phyloP scores from a whole-genome alignment of 2,888 invertebrate genomes.

The Dexiosoma caninum region DNA sequence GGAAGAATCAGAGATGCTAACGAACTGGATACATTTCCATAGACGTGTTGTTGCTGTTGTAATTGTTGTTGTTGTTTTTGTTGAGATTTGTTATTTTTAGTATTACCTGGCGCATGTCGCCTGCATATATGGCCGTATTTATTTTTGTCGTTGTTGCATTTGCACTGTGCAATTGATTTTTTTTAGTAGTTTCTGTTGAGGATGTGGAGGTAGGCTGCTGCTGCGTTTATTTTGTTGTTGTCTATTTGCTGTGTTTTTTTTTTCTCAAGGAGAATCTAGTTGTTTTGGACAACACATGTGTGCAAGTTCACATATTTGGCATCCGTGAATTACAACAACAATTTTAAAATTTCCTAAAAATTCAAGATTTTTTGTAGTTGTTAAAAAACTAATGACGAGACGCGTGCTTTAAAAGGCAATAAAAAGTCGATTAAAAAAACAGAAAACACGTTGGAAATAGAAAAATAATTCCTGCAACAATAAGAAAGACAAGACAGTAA shows the following conservation, averaged over 20 bases:
- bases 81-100: conserved; percentile 34
- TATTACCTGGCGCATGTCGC: conserved; percentile 62
- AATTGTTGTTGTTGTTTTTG: background rate
- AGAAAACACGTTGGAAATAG: conserved; percentile 14
- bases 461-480: conserved; percentile 22
- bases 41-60: conserved; percentile 7
- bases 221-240: conserved; percentile 3
- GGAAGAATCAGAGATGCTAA: background rate
- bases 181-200: conserved; percentile 3
- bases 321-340: conserved; percentile 46
- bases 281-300: conserved; percentile 51
- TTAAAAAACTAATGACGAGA: conserved; percentile 16
- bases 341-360: conserved; percentile 19
- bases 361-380: conserved; percentile 24
- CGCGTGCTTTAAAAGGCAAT: conserved; percentile 26
- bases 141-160: conserved; percentile 38
- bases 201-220: conserved; percentile 23
- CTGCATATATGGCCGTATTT: conserved; percentile 46
- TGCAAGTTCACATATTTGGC: conserved; percentile 52
- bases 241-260: background rate
- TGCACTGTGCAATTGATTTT: background rate
- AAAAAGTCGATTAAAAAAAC: background rate
- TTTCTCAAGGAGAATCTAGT: conserved; percentile 33
- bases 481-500: background rate
- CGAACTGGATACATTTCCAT: background rate